A percentile compares a stretch with the other conserved stretches of the same genome.
phyloP scores from a whole-genome alignment of 2,888 invertebrate genomes.

The Allygus modestus region DNA sequence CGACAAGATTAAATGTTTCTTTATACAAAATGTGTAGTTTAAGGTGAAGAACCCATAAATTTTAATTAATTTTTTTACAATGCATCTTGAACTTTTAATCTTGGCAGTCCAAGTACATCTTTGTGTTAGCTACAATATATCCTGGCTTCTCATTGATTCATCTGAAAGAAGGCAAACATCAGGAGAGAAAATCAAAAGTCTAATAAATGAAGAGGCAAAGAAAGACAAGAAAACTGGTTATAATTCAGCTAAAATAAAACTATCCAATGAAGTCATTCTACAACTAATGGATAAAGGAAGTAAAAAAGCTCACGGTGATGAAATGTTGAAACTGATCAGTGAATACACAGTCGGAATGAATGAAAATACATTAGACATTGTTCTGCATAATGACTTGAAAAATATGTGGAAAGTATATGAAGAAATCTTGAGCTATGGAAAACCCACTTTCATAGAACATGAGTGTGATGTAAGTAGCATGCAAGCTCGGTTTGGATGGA shows the following conservation, averaged over 20 bases:
- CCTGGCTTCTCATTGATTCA: background rate
- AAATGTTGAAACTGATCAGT: constrained; percentile 43
- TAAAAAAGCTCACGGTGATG: constrained; percentile 46
- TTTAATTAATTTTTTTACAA: background rate
- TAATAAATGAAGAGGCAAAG: constrained; percentile 30
- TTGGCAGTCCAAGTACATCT: background rate
- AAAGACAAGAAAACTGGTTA: constrained; percentile 26
- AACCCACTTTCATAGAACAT: constrained; percentile 40
- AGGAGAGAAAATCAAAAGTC: constrained; percentile 9
- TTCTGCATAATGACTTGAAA: constrained; percentile 6
- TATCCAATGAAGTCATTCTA: constrained; percentile 43
- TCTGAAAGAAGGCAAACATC: constrained; percentile 1
- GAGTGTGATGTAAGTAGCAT: constrained; percentile 9
- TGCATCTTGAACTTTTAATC: background rate
- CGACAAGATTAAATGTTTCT: background rate
- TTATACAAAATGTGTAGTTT: background rate
- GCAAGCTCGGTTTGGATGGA: constrained; percentile 29
- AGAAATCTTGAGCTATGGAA: constrained; percentile 28
- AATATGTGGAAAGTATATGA: constrained; percentile 41
- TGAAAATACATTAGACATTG: constrained; percentile 46
- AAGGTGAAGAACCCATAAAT: no score
- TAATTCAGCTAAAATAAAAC: constrained; percentile 37
- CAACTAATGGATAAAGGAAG: constrained; percentile 38
- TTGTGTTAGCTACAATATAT: constrained; percentile 22
- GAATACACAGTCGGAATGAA: constrained; percentile 54